Conservation (phyloP, 2,888 invertebrate species). For the Eupithecia dodoneata region DNA sequence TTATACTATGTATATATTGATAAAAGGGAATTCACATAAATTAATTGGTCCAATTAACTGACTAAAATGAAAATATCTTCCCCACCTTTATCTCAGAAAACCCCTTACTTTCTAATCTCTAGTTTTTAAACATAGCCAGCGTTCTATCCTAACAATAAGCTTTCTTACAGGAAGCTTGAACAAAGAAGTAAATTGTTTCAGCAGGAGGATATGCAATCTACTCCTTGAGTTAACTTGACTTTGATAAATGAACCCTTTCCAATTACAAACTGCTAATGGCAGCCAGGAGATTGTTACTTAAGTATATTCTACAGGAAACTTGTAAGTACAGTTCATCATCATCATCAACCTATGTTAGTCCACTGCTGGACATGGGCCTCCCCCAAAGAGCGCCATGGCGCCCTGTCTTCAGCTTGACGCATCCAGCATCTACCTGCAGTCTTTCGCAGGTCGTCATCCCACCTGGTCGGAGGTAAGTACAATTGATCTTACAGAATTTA, state of each 20-base stretch:
- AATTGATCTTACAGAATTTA: not conserved
- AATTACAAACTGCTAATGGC: constrained; percentile 7
- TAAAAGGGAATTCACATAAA: no score
- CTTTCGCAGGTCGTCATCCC: no score
- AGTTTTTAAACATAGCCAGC: not conserved
- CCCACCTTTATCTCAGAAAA: not conserved
- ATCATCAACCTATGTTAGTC: no score
- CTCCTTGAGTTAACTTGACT: constrained; percentile 1
- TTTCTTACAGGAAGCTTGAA: not conserved
- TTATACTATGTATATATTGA: no score
- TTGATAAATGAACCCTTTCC: constrained; percentile 3
- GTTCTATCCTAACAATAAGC: not conserved
- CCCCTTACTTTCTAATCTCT: not conserved
- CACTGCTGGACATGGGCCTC: no score
- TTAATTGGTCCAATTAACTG: no score
- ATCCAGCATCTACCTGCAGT: no score
- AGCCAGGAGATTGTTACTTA: not conserved
- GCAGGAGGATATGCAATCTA: not conserved
- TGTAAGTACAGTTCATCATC: not conserved
- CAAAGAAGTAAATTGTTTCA: not conserved
- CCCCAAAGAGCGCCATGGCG: no score
- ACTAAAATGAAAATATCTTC: no score
- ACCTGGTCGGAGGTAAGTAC: not conserved
- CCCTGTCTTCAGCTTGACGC: no score
- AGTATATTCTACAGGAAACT: not conserved